phyloP scores from a whole-genome alignment of 2,797 vertebrate genomes.

The Gymnodraco acuticeps region DNA sequence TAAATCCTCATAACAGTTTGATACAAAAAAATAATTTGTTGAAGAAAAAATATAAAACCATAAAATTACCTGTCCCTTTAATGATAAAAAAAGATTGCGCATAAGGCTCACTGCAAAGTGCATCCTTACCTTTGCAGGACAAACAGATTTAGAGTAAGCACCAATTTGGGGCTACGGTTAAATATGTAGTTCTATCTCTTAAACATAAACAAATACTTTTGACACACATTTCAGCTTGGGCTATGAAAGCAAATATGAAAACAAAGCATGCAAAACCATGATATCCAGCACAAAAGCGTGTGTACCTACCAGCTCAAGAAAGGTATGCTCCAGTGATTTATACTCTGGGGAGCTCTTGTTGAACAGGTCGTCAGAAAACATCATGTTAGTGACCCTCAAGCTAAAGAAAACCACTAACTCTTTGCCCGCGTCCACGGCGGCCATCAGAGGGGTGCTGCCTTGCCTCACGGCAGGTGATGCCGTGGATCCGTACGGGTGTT shows the following conservation, averaged over 20 bases:
- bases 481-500: slow-evolving; percentile 75
- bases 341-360: slow-evolving; percentile 95
- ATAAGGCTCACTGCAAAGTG: slow-evolving; percentile 66
- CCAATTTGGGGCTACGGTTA: background rate
- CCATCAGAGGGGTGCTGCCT: slow-evolving; percentile 85
- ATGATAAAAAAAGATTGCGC: slow-evolving; percentile 32
- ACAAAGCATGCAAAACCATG: slow-evolving; percentile 68
- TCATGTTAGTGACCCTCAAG: slow-evolving; percentile 93
- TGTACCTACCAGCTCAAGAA: slow-evolving; percentile 94
- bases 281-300: slow-evolving; percentile 77
- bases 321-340: slow-evolving; percentile 92
- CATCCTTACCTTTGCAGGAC: slow-evolving; percentile 50
- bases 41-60: slow-evolving; percentile 20
- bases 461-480: slow-evolving; percentile 79
- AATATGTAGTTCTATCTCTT: background rate
- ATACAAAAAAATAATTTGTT: slow-evolving; percentile 9
- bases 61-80: slow-evolving; percentile 15
- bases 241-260: slow-evolving; percentile 73
- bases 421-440: slow-evolving; percentile 81
- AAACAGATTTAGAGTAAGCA: slow-evolving; percentile 34
- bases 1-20: slow-evolving; percentile 19
- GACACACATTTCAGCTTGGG: slow-evolving; percentile 8
- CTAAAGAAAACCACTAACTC: slow-evolving; percentile 97
- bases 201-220: slow-evolving; percentile 5
- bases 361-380: slow-evolving; percentile 94